A percentile compares a stretch with the other conserved stretches of the same genome.
Evolutionary conservation across 92 coral and sea anemone genomes (phyloP).

Genomic region (Umimayanthus kanabou): DNA sequence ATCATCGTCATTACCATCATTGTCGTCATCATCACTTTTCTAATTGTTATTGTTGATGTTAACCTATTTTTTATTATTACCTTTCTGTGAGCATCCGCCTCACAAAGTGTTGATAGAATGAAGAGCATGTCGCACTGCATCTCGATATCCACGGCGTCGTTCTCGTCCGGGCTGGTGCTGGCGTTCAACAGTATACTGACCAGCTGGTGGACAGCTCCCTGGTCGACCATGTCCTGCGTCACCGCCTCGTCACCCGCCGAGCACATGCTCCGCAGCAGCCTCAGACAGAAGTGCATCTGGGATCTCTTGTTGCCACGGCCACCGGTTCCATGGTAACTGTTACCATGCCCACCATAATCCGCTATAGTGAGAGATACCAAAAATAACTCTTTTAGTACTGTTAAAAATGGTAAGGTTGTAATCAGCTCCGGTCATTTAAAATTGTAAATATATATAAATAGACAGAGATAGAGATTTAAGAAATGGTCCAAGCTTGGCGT

Average conservation of each 20-base stretch:
- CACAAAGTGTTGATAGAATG: slow-evolving; percentile 87
- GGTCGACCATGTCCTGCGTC: slow-evolving; percentile 93
- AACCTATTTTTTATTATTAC: slow-evolving; percentile 45
- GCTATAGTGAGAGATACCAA: slow-evolving; percentile 42
- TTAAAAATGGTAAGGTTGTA: background rate
- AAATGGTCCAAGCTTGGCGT: too few species aligned
- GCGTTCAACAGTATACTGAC: slow-evolving; percentile 92
- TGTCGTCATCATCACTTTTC: too few species aligned
- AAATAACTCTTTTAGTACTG: background rate
- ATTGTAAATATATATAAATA: too few species aligned
- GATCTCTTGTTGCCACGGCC: slow-evolving; percentile 99
- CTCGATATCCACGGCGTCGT: slow-evolving; percentile 87
- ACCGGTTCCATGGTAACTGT: slow-evolving; percentile 96
- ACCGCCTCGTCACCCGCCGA: slow-evolving; percentile 92
- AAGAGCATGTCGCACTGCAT: slow-evolving; percentile 99
- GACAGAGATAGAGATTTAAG: too few species aligned
- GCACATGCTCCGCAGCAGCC: slow-evolving; percentile 88
- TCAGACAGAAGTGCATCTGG: slow-evolving; percentile 95
- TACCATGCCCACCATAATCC: slow-evolving; percentile 99
- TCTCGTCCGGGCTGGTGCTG: slow-evolving; percentile 93
- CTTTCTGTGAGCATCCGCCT: slow-evolving; percentile 91
- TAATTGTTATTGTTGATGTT: too few species aligned
- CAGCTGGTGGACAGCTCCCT: slow-evolving; percentile 91
- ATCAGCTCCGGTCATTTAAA: too few species aligned
- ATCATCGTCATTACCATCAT: too few species aligned